phyloP scores from a whole-genome alignment of 2,797 vertebrate species.

The Heliangelus exortis region DNA sequence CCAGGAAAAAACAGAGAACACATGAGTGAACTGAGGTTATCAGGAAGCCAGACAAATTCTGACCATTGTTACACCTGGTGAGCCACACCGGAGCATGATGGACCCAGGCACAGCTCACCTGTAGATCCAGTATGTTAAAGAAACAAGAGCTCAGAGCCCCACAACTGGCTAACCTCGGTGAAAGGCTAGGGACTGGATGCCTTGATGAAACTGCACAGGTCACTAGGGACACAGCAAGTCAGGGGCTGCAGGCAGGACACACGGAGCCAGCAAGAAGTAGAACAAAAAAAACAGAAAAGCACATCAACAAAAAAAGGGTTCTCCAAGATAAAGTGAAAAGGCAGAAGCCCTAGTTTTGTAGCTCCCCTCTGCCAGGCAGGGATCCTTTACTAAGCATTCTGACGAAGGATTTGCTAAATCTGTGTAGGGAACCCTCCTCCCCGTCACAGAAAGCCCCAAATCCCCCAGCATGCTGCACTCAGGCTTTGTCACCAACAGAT shows the following conservation, averaged over 20 bases:
- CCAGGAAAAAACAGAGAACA: background rate
- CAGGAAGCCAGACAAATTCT: accelerated
- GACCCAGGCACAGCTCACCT: background rate
- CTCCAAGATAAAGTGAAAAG: background rate
- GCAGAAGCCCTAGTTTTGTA: too few relatives aligned
- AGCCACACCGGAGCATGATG: accelerated
- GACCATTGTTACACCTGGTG: background rate
- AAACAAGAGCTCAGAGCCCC: too few relatives aligned
- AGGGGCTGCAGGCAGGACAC: background rate
- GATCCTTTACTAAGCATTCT: too few relatives aligned
- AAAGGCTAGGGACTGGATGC: background rate
- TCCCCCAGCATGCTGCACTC: accelerated
- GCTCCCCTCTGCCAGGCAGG: too few relatives aligned
- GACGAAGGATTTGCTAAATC: accelerated
- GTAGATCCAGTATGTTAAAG: accelerated
- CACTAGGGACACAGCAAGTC: accelerated
- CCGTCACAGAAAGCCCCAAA: background rate
- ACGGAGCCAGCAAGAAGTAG: background rate
- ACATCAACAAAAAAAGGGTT: accelerated
- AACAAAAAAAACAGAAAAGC: too few relatives aligned
- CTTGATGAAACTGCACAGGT: accelerated
- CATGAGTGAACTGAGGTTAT: accelerated
- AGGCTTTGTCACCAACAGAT: too few relatives aligned
- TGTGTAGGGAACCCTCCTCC: accelerated
- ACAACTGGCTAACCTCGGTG: accelerated